phyloP scores from a whole-genome alignment of 1,140 invertebrate species.

The Drosophila littoralis region DNA sequence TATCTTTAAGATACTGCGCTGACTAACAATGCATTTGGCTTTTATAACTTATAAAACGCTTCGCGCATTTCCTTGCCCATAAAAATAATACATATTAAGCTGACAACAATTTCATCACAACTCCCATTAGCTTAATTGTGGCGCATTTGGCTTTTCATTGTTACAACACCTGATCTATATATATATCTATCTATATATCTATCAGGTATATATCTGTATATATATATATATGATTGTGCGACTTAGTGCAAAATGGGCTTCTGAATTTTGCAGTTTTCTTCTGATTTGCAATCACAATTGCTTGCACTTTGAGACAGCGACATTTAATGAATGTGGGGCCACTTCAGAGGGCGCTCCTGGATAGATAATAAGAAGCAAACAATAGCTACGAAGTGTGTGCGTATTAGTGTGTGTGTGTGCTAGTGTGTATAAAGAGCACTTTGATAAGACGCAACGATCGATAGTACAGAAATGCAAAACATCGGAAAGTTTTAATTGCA shows the following conservation, averaged over 20 bases:
- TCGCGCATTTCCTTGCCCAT: not conserved
- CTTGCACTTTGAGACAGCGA: constrained; percentile 66
- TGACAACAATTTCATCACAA: not conserved
- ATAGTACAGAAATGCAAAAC: constrained; percentile 18
- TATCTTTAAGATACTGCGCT: constrained; percentile 13
- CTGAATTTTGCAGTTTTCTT: not conserved
- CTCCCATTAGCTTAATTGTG: constrained; percentile 8
- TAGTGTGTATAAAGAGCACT: constrained; percentile 28
- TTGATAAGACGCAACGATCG: constrained; percentile 55
- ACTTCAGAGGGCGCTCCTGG: constrained; percentile 40
- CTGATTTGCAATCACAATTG: constrained; percentile 42
- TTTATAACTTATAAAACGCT: not conserved
- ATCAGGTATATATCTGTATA: not conserved
- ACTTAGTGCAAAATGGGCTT: not conserved
- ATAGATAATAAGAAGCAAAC: constrained; percentile 50
- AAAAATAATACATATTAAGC: not conserved
- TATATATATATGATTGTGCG: constrained; percentile 3
- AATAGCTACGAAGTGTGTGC: not conserved
- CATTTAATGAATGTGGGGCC: constrained; percentile 41
- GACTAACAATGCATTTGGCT: constrained; percentile 26
- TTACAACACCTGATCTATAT: too few species aligned
- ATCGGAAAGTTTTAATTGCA: constrained; percentile 57
- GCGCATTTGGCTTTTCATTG: not conserved
- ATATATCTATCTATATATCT: not conserved
- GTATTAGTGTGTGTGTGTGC: not conserved